These are phyloP conservation scores for Chaenocephalus aceratus DNA, from an alignment of 2,113 vertebrate species.

Conservation along the genomic window DNA sequence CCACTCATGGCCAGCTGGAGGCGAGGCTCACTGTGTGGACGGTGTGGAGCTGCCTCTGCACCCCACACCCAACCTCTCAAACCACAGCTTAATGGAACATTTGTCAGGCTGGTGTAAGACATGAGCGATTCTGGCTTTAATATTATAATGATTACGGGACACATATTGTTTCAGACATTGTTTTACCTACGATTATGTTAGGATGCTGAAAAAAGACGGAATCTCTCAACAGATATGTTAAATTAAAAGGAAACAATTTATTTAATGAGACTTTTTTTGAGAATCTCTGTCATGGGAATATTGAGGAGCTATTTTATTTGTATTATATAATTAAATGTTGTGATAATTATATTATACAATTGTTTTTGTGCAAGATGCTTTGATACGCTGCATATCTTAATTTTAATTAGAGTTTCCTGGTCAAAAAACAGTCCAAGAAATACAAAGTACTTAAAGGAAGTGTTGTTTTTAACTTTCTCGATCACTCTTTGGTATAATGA, in stretches of 20 bases:
- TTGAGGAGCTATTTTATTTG: neutral
- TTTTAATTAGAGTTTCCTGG: neutral
- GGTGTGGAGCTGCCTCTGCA: conserved; percentile 17
- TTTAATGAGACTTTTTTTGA: neutral
- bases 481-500: neutral
- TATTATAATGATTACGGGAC: neutral
- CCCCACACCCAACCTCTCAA: neutral
- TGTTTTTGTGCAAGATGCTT: neutral
- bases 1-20: conserved; percentile 53
- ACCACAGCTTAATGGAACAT: neutral
- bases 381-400: neutral
- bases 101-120: neutral
- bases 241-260: neutral
- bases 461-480: neutral
- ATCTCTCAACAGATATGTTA: neutral
- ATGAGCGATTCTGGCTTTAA: neutral
- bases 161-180: neutral
- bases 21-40: neutral
- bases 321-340: neutral
- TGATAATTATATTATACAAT: too few relatives aligned
- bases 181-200: neutral
- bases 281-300: neutral
- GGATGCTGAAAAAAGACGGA: neutral
- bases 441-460: too few relatives aligned
- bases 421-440: neutral